Base-by-base conservation (phyloP, 1,140 invertebrate species). In the Diplogasteroides magnus region DNA sequence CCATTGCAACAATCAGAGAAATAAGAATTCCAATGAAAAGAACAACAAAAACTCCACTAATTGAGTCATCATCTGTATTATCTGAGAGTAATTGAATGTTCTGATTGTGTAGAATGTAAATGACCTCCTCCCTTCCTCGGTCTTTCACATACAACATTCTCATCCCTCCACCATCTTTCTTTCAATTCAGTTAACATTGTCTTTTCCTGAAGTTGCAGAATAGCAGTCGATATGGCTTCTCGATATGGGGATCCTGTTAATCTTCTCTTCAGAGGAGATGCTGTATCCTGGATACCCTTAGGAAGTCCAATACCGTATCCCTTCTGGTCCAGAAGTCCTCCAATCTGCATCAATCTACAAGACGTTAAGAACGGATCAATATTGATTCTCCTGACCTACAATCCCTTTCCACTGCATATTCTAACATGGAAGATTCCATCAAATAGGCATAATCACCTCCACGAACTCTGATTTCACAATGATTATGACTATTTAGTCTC, bases 11-110 rank as follows among this genome's bases (percentile, higher is more conserved):
- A 23, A 71, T 59, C n/a, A 71, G 13, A 6, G 69, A 65, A 11
- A 66, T 14, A 15, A 71, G 23, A 0, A 69, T 25, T 23, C 94
- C 94, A 76, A 91, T 93, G 0, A 97, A 87, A 0, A 98, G 87
- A 1, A 97, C 93, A n/a, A 98, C 93, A 83, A 98, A 98, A 11
- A 97, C 93, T 14, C 94, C 94, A 77, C 93, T 92, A 90, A 86
- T 85, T 86, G 96, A 96, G 83, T 94, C 91, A 0, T 96, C 90
- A 3, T 91, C 93, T 0, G 97, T 86, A 76, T 70, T 83, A 73
- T n/a, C n/a, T n/a, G n/a, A n/a, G n/a, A n/a, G 79, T 74, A 61
- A 64, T 31, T 75, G 74, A 15, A 55, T 31, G 29, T 57, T 48
- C 64, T 29, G 27, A 57, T 11, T 6, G 31, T 15, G 76, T 67